Base-by-base conservation (phyloP, 2,113 vertebrate species). In the Chionis minor region DNA sequence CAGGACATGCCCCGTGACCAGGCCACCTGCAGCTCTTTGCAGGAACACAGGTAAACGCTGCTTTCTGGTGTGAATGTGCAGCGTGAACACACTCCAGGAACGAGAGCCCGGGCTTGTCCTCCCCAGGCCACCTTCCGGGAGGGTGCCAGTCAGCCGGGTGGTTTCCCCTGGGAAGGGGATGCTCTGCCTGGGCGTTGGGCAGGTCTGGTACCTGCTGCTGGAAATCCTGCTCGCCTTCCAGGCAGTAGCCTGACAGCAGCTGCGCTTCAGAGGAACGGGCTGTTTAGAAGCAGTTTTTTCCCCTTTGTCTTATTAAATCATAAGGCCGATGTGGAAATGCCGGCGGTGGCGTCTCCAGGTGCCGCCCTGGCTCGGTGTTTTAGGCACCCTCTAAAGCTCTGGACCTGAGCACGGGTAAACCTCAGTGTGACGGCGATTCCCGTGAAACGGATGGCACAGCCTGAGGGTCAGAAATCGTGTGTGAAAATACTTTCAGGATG, bases 81-180 rank as follows among this genome's bases (percentile, higher is more conserved):
- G 54, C 3, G 24, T 9, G 51, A 13, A 8, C 13, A 1, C 2
- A 0, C 40, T 24, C 33, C 33, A 1, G 1, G 4, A 21, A 4
- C 23, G 49, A 49, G 14, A 18, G 26, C 13, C 15, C 9, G 3
- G 30, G 0, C 22, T 42, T 17, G n/a, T 23, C n/a, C 13, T 8
- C 67, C 59, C 59, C 9, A 8, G 19, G 10, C 26, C 27, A 2
- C 23, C 32, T 22, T 73, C 47, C 55, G 40, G 20, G 20, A 27
- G 24, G 33, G 26, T 18, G 62, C 6, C 22, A 13, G 44, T 51
- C 49, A 32, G 18, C 18, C 10, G 9, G 22, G 40, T 2, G 11
- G 22, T 8, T 56, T 42, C 21, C 65, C 35, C 4, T 2, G 52
- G 75, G 23, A 55, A 26, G 18, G 16, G 55, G 47, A 13, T 75